Base-by-base conservation (phyloP, 35 echinoderm and acorn worm genomes). In the Patiria miniata region DNA sequence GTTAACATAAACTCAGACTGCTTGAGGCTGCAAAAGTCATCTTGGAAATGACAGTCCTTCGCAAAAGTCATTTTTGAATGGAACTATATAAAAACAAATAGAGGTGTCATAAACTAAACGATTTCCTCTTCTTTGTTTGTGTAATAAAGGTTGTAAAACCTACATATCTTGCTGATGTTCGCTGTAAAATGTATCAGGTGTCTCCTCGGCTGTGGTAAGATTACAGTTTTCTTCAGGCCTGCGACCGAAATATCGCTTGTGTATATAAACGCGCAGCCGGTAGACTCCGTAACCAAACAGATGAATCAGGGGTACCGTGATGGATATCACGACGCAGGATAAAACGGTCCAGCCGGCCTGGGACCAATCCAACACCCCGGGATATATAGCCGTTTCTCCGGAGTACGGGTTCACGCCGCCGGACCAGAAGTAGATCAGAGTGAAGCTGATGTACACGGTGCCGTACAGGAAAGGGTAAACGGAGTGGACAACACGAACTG, bases 331-430 rank as follows among this genome's bases (percentile, higher is more conserved):
- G 39, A 78, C 18, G 34, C 50, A 33, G 18, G 32, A 87, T 15
- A 77, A 69, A 36, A 50, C 42, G 1, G 84, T 77, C 32, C 68
- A 69, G 1, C 84, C 84, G 29, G 84, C 60, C 16, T 51, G 22
- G 26, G 40, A 58, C 84, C 84, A 86, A 29, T 86, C 61, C 65
- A 86, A 30, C 39, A 86, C 47, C 23, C 34, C 19, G 9, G 84
- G 84, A 86, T 86, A 86, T 21, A 86, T 77, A 28, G 59, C 84
- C 32, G 22, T 87, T 14, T n/a, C 54, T 77, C 84, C 84, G 8
- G 21, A 36, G 1, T 37, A n/a, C 5, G 56, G 40, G 39, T 83
- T 83, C 22, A 83, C 15, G 0, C 88, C 88, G 21, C 88, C 88
- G 12, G 88, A 56, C 32, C 23, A n/a, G 28, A 34, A 90, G 52